Percentiles rank a stretch among this genome's conserved stretches.
Conservation (phyloP, 2,113 vertebrate species). For the Carassius gibelio region DNA sequence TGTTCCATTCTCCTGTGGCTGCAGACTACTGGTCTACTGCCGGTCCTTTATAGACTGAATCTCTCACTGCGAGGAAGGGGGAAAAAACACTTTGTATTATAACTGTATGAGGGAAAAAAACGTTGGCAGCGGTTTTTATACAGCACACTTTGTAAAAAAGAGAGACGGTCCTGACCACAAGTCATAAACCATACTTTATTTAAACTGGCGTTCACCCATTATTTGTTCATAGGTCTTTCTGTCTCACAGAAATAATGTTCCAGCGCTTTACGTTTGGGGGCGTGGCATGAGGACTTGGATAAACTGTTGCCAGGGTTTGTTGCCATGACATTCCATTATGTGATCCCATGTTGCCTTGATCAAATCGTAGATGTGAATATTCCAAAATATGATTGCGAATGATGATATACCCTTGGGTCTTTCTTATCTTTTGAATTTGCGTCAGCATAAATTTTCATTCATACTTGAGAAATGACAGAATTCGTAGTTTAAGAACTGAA, state of each 20-base stretch:
- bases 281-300: constrained; percentile 71
- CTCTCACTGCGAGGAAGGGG: constrained; percentile 82
- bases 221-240: constrained; percentile 97
- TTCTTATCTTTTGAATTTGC: not conserved
- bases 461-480: constrained; percentile 31
- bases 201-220: constrained; percentile 90
- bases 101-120: constrained; percentile 82
- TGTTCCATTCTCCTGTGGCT: constrained; percentile 71
- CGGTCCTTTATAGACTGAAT: constrained; percentile 85
- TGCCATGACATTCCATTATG: constrained; percentile 95
- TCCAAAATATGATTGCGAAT: constrained; percentile 11
- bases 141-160: constrained; percentile 81
- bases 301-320: constrained; percentile 85
- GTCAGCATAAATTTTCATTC: not conserved
- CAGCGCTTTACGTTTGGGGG: constrained; percentile 83
- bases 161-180: constrained; percentile 94
- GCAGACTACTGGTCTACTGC: constrained; percentile 80
- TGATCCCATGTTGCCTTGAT: constrained; percentile 87
- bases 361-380: constrained; percentile 44
- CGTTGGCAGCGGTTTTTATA: constrained; percentile 86
- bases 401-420: not conserved
- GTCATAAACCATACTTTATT: constrained; percentile 96
- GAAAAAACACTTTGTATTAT: constrained; percentile 90
- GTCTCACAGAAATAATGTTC: constrained; percentile 91
- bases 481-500: not conserved